Evolutionary conservation across 2,797 vertebrate species (phyloP), one percentile per base, ranked within the genome.

Genomic region (Aselliscus stoliczkanus): DNA sequence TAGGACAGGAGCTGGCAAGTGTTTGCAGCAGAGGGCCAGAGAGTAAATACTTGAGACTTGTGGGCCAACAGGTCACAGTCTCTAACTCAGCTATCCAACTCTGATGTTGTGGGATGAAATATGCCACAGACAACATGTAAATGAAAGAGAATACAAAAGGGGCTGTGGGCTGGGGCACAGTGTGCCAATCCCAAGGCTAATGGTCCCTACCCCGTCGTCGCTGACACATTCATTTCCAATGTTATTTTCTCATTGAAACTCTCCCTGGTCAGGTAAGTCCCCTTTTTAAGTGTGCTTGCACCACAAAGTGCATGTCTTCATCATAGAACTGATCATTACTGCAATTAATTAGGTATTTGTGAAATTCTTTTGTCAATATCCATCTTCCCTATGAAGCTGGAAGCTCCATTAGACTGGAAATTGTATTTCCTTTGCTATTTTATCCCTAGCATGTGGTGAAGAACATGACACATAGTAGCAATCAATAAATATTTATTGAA

Each of bases 401-500:
- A 87, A 75, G 62, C 58, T 44, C 47, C 39, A 44, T 62, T 54
- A 77, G 69, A 79, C 29, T 27, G 5, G 81, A 23, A 87, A 90
- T 10, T 23, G 9, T 50, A 65, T 70, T 62, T 52, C 73, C 62
- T 83, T 60, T 37, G 82, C 31, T 90, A 52, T 44, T 65, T 79
- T 67, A 79, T 67, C 60, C 17, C 69, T 25, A 39, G 64, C 42
- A 67, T 31, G 52, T 39, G 15, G 25, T 67, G 18, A 20, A 60
- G 82, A 79, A 65, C 37, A 50, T 3, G 34, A 52, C 47, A 62
- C 20, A 54, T 0, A 11, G n/a, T 27, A 60, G 64, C 50, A 62
- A 93, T 91, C 52, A n/a, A 54, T 87, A 90, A 81, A 39, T 73
- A 67, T 64, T 52, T 79, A 62, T 5, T 73, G 39, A 79, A 77